Base-by-base conservation (phyloP, 2,113 vertebrate species). In the Sciurus niger region DNA sequence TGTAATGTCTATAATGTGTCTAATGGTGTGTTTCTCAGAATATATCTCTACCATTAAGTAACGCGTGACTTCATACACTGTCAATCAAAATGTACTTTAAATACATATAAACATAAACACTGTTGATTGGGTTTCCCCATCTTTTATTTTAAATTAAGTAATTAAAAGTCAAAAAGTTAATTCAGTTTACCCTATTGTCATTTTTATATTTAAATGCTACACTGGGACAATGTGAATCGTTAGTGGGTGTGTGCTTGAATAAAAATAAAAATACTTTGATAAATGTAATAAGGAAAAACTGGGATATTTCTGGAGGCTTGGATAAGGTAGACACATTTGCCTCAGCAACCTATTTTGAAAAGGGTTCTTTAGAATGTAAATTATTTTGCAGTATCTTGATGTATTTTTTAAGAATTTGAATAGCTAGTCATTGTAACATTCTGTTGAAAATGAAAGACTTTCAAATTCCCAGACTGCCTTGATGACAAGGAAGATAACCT, bases 401-500 rank as follows among this genome's bases (percentile, higher is more conserved):
- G 3, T 51, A 73, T 80, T 96, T 93, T 95, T 11, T 93, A 77
- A 94, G 14, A 93, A 96, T 96, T 96, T 94, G 77, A 96, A 79
- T 97, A 18, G 32, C 17, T 95, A 74, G 0, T 11, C 28, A 78
- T 80, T 30, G 13, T 24, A 77, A n/a, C 95, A 74, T 43, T 97
- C 65, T 93, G 48, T 30, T 86, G 48, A 97, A 82, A 78, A 80
- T 43, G 79, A 8, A 70, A 96, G 90, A 46, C 60, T 98, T 96
- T 98, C 84, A 94, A 96, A 97, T 96, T 70, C 28, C 67, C 73
- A 0, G 1, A 67, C 82, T 97, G 83, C 92, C 78, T 84, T 89
- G 96, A 93, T 90, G 87, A 95, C 82, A 96, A 97, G 95, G 85
- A 93, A 43, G 82, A 94, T 96, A 98, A 98, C 84, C 94, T 97